Conservation (phyloP, 2,797 vertebrate species). For the Aulostomus chinensis region DNA sequence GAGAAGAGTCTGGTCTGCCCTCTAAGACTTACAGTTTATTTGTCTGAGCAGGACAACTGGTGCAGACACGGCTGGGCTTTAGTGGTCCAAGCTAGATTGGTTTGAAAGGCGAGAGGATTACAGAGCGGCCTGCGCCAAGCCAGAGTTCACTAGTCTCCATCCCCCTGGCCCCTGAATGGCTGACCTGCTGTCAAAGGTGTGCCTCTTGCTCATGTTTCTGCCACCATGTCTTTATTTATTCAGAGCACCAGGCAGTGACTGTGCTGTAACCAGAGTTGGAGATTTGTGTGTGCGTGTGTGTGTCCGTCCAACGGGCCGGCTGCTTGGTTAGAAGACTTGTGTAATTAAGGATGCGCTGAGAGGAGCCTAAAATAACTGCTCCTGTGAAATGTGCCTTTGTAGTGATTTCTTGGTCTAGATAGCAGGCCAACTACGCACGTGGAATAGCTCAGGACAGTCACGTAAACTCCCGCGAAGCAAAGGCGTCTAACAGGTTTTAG, state of each 20-base stretch:
- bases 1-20: constrained; percentile 5
- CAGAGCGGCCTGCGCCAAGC: constrained; percentile 6
- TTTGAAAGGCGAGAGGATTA: constrained; percentile 5
- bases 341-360: constrained; percentile 13
- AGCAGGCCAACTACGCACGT: too few species aligned
- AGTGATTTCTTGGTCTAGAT: too few species aligned
- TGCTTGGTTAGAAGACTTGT: constrained; percentile 12
- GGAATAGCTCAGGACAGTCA: too few species aligned
- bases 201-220: constrained; percentile 65
- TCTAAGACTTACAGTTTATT: constrained; percentile 1
- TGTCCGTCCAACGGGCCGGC: background rate
- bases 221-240: constrained; percentile 70
- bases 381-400: too few species aligned
- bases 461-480: too few species aligned
- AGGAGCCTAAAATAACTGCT: too few species aligned
- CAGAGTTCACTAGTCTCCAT: constrained; percentile 9
- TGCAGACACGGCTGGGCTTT: too few species aligned
- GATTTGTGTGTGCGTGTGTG: constrained; percentile 23
- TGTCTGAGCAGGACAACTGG: background rate
- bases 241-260: constrained; percentile 54
- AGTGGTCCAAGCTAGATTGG: background rate
- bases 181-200: constrained; percentile 35
- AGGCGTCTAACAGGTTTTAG: too few species aligned
- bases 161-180: constrained; percentile 4
- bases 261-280: constrained; percentile 66